Base-by-base conservation (phyloP, 1,140 invertebrate genomes). In the Heliconius eleuchia region DNA sequence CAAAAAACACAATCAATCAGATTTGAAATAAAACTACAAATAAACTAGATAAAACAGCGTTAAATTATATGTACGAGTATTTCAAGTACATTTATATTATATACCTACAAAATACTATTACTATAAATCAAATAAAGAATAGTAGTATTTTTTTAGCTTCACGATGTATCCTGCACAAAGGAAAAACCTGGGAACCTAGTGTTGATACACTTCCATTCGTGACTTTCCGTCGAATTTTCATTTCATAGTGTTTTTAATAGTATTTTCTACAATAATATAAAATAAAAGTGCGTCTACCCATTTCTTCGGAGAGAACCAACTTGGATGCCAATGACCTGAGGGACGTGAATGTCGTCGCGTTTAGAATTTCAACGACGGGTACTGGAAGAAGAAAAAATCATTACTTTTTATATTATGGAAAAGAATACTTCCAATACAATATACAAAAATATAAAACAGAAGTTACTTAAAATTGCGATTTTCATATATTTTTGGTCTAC, bases 251-350 rank as follows among this genome's bases (percentile, higher is more conserved):
- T 46, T 46, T 46, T 46, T 46, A 3, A 46, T 1, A 60, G n/a
- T 60, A 60, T 66, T 30, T 66, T 66, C 23, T 27, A 66, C 8
- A 66, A 72, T 72, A 72, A 72, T 19, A 72, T 72, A 46, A 57
- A 83, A 71, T 39, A 9, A 37, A 73, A 57, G 66, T 72, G 76
- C 74, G 60, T 72, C 95, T 95, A 97, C 96, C 97, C 84, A 97
- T 92, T 94, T 97, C 97, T 82, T 96, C 96, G 52, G 96, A 95
- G n/a, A 96, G 95, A 8, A 98, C 97, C 74, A 98, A 90, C 92
- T 98, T 98, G 1, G 97, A 97, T 60, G 96, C 96, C 83, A 97
- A 97, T 2, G 97, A 97, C 82, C 97, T 95, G 95, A 97, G 96
- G 0, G 97, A 97, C 75, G 97, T 97, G 83, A 97, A 97, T 0